Conservation (phyloP, 2,797 vertebrate species). For the Enteromius paludinosus region DNA sequence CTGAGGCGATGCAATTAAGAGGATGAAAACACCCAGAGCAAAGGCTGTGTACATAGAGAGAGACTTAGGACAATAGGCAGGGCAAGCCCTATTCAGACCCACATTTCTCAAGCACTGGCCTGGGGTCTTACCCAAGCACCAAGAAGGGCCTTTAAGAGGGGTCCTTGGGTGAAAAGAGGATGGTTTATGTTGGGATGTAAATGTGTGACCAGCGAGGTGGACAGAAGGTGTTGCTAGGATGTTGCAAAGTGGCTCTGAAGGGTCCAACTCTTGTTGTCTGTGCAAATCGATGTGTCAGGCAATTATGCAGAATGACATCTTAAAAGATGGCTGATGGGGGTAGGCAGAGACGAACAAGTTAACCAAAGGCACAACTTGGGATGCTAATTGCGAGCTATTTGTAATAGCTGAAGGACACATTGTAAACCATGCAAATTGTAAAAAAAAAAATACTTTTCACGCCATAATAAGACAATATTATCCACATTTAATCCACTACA, state of each 20-base stretch:
- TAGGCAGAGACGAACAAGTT: slow-evolving; percentile 54
- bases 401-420: background rate
- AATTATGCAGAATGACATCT: slow-evolving; percentile 79
- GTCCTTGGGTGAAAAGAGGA: slow-evolving; percentile 59
- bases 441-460: background rate
- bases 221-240: slow-evolving; percentile 77
- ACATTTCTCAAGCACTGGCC: slow-evolving; percentile 74
- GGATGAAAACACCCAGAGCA: slow-evolving; percentile 80
- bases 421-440: background rate
- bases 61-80: slow-evolving; percentile 74
- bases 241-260: slow-evolving; percentile 71
- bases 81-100: slow-evolving; percentile 77
- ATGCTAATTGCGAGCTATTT: slow-evolving; percentile 1
- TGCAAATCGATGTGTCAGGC: slow-evolving; percentile 75
- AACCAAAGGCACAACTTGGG: slow-evolving; percentile 9
- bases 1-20: slow-evolving; percentile 83
- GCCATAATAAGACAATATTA: background rate
- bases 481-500: background rate
- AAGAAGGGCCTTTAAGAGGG: slow-evolving; percentile 72
- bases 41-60: slow-evolving; percentile 84
- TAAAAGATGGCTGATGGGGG: slow-evolving; percentile 70
- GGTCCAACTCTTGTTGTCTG: slow-evolving; percentile 69
- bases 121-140: slow-evolving; percentile 77
- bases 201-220: slow-evolving; percentile 73
- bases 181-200: slow-evolving; percentile 57